Evolutionary conservation across 2,888 invertebrate genomes (phyloP), one percentile per base, ranked within the genome.

Genomic region (Andrena bucephala): DNA sequence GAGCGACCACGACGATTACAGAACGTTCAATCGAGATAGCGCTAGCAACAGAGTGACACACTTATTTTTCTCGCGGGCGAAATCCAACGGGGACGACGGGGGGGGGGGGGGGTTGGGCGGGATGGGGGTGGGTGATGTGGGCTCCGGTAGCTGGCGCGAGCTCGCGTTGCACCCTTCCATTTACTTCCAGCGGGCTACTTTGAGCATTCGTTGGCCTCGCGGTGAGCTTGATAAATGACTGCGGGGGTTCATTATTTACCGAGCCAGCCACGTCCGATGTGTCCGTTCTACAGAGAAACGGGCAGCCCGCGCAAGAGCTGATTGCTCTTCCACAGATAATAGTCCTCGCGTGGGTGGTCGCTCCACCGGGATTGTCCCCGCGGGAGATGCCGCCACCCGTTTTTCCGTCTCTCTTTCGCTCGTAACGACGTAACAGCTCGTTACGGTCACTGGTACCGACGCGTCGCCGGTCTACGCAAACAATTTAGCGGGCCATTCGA

Each of bases 221-320:
- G 69, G 71, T 63, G 83, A 83, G 75, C 82, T 85, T 86, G 86
- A 88, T 82, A 86, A 88, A 88, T 82, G 88, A 85, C 83, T 66
- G 80, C 77, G 70, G 78, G 33, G 77, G 75, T 84, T 83, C 88
- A 84, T 88, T 88, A 88, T 88, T 88, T 88, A 88, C 75, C 82
- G 52, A 10, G 68, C 63, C 36, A 5, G 29, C 57, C 70, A 57
- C 73, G 81, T 73, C 74, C 81, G 29, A 69, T 77, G 80, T 83
- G 87, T 81, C 79, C 85, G 54, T 54, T 75, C 62, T 48, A 80
- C 82, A 87, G 79, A 77, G 85, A 77, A 84, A 82, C 71, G 68
- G 74, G 65, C 69, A 42, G 24, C 73, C 70, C 77, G 80, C 83
- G 77, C 65, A 57, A 16, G 10, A 79, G 77, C 73, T 67, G 72